Base-by-base conservation (phyloP, 2,113 vertebrate species). In the Notothenia coriiceps region DNA sequence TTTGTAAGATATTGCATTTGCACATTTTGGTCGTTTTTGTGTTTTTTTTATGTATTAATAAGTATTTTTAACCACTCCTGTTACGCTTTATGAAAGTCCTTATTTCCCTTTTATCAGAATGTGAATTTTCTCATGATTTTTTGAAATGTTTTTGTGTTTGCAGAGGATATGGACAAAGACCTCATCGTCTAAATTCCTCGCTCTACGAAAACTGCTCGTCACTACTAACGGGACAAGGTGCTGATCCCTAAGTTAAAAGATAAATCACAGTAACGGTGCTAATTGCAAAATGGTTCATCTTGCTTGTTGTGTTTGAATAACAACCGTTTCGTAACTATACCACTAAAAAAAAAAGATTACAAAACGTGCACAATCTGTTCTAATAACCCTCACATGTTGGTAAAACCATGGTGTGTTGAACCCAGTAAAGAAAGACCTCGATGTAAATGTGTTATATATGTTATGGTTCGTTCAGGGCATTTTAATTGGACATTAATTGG, bases 151-250 rank as follows among this genome's bases (percentile, higher is more conserved):
- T 91, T 83, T 92, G 93, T 94, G 79, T 91, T 94, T 95, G 84
- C 98, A 99, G 98, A 98, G 97, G 98, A 99, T 35, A 93, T 98
- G 74, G 96, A 99, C 95, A 97, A 97, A 87, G 97, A 99, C 83
- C 96, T 99, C 5, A 94, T 99, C 91, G 95, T 99, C 95, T 99
- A 95, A 97, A 90, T 72, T 4, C 69, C 40, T 59, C 59, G 80
- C 74, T 65, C 78, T 51, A 67, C 79, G 89, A 90, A 74, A 72
- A 86, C 87, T 87, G 85, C 71, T 83, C 86, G 87, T 91, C 43
- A 52, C 82, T 90, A 69, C 75, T 88, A 92, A 90, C 79, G 92
- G 94, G 95, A 96, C 89, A 89, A 96, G 96, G 97, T 96, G 96
- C 97, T 98, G 96, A 97, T 95, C 89, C 86, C 93, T 96, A 97